Base-by-base conservation (phyloP, 2,797 vertebrate species). In the Betta splendens region DNA sequence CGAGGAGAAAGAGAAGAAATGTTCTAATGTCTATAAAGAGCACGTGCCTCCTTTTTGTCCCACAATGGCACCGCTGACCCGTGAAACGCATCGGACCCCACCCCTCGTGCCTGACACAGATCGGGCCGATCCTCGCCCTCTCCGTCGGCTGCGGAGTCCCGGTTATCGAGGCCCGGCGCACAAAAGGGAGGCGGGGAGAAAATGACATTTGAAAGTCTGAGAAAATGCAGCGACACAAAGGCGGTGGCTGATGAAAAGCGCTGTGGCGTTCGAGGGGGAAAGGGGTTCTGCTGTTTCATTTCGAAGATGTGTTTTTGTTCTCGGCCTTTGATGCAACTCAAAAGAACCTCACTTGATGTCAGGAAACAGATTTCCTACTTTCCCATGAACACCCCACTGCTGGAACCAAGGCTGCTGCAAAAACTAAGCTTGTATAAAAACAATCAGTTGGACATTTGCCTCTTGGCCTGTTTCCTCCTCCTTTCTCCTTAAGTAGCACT, bases 101-200 rank as follows among this genome's bases (percentile, higher is more conserved):
- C 81, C 81, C 58, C 69, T 71, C 49, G 64, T 82, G 79, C 77
- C 63, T 42, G 63, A 84, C 78, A 84, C 62, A 72, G 70, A 81
- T 79, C 70, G 9, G 70, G 72, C 53, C 23, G 11, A 66, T 18
- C 55, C 68, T 67, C 51, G 25, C 65, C 79, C 56, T 69, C 20
- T 4, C 40, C 44, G 45, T 73, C 79, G 72, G 72, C 68, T 52
- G 61, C 45, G 5, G 50, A 46, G 52, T 68, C 72, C 52, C 21
- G 38, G 59, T 67, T 75, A 79, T 75, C 75, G 50, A 44, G 35
- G 40, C 46, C 39, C 3, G 26, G 56, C 32, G 12, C 64, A 69
- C 56, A 76, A 75, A 67, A 44, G 64, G n/a, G 50, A 54, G 39
- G 25, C 47, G 51, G 38, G 18, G 65, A 52, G 53, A 59, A 71